These are phyloP conservation scores for Alethe diademata DNA, from an alignment of 2,113 vertebrate species.

Conservation along the genomic window DNA sequence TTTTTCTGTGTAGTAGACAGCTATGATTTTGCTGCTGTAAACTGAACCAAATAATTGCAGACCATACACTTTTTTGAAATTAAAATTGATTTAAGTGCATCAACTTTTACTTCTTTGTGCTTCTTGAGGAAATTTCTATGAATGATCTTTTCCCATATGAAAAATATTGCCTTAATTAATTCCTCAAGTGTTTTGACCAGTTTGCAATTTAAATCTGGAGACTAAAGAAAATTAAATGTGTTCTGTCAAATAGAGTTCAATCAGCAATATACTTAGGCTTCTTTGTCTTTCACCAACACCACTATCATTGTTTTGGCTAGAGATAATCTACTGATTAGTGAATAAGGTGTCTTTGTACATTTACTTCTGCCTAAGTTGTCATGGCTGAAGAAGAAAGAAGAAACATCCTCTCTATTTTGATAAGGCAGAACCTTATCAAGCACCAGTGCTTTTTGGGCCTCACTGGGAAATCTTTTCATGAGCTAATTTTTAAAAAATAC, in stretches of 20 bases:
- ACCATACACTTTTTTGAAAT: background rate
- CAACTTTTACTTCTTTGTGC: background rate
- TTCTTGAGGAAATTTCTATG: background rate
- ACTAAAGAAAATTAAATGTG: background rate
- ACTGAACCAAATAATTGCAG: background rate
- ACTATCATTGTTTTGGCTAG: background rate
- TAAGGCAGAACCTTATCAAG: background rate
- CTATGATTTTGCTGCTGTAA: background rate
- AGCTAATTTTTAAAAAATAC: background rate
- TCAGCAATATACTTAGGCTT: background rate
- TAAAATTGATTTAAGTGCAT: background rate
- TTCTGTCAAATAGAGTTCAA: background rate
- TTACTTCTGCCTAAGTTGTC: background rate
- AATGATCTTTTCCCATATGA: background rate
- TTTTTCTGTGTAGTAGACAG: background rate
- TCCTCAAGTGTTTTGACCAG: background rate
- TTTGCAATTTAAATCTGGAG: background rate
- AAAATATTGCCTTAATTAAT: background rate
- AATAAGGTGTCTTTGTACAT: background rate
- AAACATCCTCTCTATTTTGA: background rate
- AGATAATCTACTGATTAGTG: background rate
- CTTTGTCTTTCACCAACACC: background rate
- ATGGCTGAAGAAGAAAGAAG: background rate
- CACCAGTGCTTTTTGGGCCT: background rate
- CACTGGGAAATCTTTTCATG: background rate